Percentiles rank a stretch among this genome's conserved stretches.
Conservation (phyloP, 2,888 invertebrate genomes). For the Zygogramma bicolorata region DNA sequence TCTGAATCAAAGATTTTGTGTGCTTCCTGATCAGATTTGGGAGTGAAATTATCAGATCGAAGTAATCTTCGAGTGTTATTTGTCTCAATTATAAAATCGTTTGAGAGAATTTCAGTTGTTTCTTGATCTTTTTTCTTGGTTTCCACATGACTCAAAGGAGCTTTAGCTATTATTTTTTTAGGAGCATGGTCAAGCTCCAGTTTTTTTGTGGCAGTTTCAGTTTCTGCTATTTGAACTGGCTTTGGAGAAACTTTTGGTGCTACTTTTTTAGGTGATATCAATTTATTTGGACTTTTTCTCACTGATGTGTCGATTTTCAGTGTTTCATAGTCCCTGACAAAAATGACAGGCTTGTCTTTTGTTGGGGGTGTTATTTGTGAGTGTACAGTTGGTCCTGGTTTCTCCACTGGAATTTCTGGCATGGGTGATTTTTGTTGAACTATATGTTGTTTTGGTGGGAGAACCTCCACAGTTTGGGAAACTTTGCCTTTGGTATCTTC, state of each 20-base stretch:
- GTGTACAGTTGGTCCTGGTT: background rate
- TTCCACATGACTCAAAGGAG: background rate
- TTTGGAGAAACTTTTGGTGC: background rate
- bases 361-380: background rate
- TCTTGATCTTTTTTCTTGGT: background rate
- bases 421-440: conserved; percentile 1
- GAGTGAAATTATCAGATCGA: background rate
- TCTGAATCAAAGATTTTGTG: background rate
- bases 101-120: background rate
- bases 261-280: background rate
- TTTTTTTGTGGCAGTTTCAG: no score
- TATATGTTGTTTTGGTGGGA: conserved; percentile 26
- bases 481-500: conserved; percentile 15
- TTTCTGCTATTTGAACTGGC: no score
- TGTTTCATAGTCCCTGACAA: background rate
- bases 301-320: background rate
- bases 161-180: background rate
- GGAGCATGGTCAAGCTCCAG: no score
- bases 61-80: background rate
- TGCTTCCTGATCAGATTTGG: background rate
- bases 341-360: background rate
- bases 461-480: conserved; percentile 3
- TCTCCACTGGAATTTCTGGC: background rate
- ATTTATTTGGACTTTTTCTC: background rate
- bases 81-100: no score